Percentiles rank a stretch among this genome's conserved stretches.
phyloP scores from a whole-genome alignment of 2,888 invertebrate species.

The Schrankia costaestrigalis region DNA sequence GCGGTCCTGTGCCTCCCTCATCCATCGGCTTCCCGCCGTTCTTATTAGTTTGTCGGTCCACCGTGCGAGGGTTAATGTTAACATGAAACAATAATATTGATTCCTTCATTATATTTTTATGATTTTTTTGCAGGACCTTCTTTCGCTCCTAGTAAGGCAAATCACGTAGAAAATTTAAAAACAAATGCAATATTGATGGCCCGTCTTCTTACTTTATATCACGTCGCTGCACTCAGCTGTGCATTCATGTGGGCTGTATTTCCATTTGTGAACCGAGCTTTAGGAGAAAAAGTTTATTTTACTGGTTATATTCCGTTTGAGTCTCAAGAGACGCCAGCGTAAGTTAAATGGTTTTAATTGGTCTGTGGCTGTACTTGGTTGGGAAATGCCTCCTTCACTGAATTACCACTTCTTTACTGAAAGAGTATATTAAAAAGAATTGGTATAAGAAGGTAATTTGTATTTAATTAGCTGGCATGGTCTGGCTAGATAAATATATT shows the following conservation, averaged over 20 bases:
- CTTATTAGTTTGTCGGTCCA: no score
- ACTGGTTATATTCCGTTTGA: constrained; percentile 64
- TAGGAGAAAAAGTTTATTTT: constrained; percentile 47
- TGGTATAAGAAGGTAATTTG: no score
- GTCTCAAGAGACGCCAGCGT: constrained; percentile 43
- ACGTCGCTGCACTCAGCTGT: constrained; percentile 39
- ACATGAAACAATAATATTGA: neutral
- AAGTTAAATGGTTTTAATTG: no score
- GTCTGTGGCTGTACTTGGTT: no score
- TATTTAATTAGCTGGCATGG: no score
- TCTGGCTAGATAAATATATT: no score
- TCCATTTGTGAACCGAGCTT: constrained; percentile 48
- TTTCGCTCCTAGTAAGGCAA: constrained; percentile 43
- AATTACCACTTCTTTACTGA: no score
- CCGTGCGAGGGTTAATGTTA: neutral
- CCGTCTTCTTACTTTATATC: constrained; percentile 46
- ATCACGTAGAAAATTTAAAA: constrained; percentile 46
- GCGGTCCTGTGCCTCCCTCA: no score
- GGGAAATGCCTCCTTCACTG: no score
- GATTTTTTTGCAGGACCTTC: constrained; percentile 37
- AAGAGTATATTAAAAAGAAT: no score
- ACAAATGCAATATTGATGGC: constrained; percentile 48
- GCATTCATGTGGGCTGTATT: constrained; percentile 45
- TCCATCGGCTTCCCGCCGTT: no score
- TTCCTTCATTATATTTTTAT: neutral